Evolutionary conservation across 2,113 vertebrate genomes (phyloP), one percentile per base, ranked within the genome.

Genomic region (Furnarius figulus): DNA sequence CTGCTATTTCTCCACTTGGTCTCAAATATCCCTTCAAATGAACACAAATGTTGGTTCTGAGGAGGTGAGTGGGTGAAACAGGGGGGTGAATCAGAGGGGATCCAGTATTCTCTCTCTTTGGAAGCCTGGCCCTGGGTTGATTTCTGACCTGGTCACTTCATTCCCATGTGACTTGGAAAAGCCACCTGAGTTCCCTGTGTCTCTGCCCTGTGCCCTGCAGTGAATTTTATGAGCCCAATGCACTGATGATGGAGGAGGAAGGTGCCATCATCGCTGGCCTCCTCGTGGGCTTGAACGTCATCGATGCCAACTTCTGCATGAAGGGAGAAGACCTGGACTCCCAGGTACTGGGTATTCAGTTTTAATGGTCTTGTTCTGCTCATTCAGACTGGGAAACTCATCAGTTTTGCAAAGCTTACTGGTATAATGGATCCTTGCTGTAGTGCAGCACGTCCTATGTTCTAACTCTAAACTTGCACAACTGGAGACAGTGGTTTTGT

Each of bases 161-260:
- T 59, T 35, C 14, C 15, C 8, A 2, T n/a, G 15, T 68, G 24
- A 20, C 15, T 27, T 58, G 28, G 21, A 47, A 42, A 24, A 53
- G 25, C 75, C 15, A 17, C 22, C 67, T 83, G 19, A 14, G 10
- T 49, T 15, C 20, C 40, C 31, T 30, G 1, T 79, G 0, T 55
- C 59, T 86, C 40, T 84, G 66, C 15, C 9, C 23, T 94, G 28
- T 93, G 14, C 87, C n/a, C 94, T 80, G 52, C 95, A 99, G 99
- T 97, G 99, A 99, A 84, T 99, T 99, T 95, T 99, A 99, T 2
- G 99, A 99, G 96, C 95, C 98, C 5, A 99, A 99, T 5, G 99
- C 99, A 1, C 93, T 99, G 97, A 99, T 99, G 99, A 99, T 99
- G 99, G 99, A 99, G 94, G 99, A 99, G 95, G 99, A 99, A 95